Percentiles rank a stretch among this genome's conserved stretches.
These are phyloP conservation scores for Strix aluco DNA, from an alignment of 2,113 vertebrate species.

Conservation along the genomic window DNA sequence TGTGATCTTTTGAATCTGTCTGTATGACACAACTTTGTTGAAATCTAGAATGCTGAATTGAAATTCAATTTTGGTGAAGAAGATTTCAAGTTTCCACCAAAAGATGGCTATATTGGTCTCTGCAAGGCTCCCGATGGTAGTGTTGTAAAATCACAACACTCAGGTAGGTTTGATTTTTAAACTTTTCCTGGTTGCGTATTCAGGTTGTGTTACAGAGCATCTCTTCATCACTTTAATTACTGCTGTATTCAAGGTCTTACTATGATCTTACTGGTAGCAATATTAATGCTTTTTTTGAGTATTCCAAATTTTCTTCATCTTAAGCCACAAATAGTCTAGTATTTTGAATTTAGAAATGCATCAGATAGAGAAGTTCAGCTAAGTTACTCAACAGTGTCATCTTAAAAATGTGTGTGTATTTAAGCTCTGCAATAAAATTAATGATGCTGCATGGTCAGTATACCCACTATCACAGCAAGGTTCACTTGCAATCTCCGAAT, in stretches of 20 bases:
- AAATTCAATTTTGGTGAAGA: constrained; percentile 98
- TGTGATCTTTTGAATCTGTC: background rate
- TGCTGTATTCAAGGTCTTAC: background rate
- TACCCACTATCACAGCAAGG: background rate
- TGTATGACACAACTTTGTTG: background rate
- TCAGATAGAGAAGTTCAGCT: background rate
- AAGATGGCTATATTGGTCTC: constrained; percentile 86
- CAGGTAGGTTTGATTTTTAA: constrained; percentile 75
- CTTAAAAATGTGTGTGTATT: background rate
- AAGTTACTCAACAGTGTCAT: background rate
- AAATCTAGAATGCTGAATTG: constrained; percentile 90
- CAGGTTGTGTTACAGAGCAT: background rate
- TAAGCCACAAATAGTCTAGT: background rate
- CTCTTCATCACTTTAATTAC: background rate
- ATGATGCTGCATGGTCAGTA: background rate
- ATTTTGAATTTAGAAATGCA: background rate
- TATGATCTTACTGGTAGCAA: background rate
- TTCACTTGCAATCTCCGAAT: background rate
- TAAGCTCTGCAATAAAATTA: background rate
- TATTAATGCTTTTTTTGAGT: background rate
- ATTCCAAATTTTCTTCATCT: background rate
- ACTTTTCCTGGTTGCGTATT: background rate
- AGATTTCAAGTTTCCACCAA: constrained; percentile 89
- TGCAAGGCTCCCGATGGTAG: constrained; percentile 84
- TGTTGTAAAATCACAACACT: constrained; percentile 86